A percentile compares a stretch with the other conserved stretches of the same genome.
Conservation (phyloP, 1,140 invertebrate genomes). For the Diuraphis noxia region DNA sequence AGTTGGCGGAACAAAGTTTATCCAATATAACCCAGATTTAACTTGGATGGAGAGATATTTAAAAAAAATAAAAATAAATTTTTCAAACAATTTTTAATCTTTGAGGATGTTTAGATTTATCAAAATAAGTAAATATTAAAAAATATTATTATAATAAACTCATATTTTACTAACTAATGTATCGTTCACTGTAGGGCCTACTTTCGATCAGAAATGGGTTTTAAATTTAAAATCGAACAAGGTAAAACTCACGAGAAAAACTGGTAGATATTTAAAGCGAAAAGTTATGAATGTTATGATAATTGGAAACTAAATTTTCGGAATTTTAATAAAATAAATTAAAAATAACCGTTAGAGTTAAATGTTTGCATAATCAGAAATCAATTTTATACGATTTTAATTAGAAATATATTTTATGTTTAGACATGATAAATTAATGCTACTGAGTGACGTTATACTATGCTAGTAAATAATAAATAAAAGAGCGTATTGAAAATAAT, state of each 20-base stretch:
- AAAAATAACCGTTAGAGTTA: background rate
- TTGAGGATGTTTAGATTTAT: background rate
- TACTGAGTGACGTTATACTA: background rate
- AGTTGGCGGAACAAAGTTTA: background rate
- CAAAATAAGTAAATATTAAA: too few relatives aligned
- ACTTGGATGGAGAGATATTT: background rate
- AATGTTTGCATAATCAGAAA: background rate
- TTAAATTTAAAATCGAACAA: background rate
- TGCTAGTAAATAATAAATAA: background rate
- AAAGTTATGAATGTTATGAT: background rate
- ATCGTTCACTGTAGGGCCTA: background rate
- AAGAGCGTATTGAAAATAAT: background rate
- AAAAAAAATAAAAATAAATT: background rate
- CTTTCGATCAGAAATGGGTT: background rate
- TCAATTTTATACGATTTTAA: background rate
- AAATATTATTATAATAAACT: background rate
- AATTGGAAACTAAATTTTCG: background rate
- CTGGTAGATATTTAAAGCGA: background rate
- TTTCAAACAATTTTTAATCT: background rate
- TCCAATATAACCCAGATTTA: background rate
- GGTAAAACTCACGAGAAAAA: background rate
- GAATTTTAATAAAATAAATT: background rate
- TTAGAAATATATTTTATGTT: background rate
- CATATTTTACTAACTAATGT: background rate
- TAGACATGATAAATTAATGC: background rate